phyloP scores from a whole-genome alignment of 2,113 vertebrate genomes.

The Vicugna pacos region DNA sequence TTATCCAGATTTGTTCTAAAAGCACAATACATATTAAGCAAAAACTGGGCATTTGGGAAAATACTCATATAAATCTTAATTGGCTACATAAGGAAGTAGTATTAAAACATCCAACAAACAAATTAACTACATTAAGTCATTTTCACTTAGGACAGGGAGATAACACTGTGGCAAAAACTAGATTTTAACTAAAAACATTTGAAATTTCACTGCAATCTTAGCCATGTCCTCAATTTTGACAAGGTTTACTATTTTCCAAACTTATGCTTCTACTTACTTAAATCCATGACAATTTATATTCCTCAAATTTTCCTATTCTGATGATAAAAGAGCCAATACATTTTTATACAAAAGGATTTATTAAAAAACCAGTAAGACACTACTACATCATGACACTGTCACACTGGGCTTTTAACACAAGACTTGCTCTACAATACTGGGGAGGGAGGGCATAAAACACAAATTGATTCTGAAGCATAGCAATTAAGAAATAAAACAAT shows the following conservation, averaged over 20 bases:
- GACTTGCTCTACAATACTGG: conserved; percentile 89
- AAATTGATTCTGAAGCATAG: conserved; percentile 89
- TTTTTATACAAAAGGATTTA: conserved; percentile 92
- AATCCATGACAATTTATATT: conserved; percentile 43
- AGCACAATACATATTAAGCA: conserved; percentile 57
- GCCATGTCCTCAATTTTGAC: conserved; percentile 28
- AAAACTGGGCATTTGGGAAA: conserved; percentile 45
- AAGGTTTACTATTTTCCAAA: conserved; percentile 46
- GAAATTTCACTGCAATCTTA: conserved; percentile 65
- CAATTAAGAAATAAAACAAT: conserved; percentile 90
- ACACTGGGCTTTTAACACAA: conserved; percentile 91
- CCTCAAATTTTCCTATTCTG: conserved; percentile 56
- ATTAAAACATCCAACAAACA: conserved; percentile 66
- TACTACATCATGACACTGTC: conserved; percentile 91
- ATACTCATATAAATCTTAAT: conserved; percentile 62
- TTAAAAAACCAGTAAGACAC: conserved; percentile 92
- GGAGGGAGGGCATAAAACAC: conserved; percentile 85
- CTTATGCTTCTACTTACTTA: conserved; percentile 51
- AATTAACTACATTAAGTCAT: conserved; percentile 60
- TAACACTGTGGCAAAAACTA: conserved; percentile 34
- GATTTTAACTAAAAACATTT: conserved; percentile 61
- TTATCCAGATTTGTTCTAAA: conserved; percentile 70
- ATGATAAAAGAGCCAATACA: conserved; percentile 80
- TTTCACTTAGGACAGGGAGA: conserved; percentile 58
- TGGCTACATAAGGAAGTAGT: conserved; percentile 59